A percentile compares a stretch with the other conserved stretches of the same genome.
phyloP scores from a whole-genome alignment of 2,888 invertebrate genomes.

The Oscheius sp. region DNA sequence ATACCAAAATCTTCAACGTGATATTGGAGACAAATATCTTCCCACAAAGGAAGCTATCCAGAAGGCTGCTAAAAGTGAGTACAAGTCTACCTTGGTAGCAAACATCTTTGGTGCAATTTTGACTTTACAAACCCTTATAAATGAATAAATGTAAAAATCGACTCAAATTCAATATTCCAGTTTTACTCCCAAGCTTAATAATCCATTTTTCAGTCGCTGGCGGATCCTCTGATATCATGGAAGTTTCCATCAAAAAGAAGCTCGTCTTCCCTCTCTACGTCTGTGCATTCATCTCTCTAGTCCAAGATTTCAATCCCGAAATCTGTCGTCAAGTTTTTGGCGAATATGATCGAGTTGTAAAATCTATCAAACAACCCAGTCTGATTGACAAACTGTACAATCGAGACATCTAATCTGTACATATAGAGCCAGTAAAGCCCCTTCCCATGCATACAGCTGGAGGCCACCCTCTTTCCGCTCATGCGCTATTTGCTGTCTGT shows the following conservation, averaged over 20 bases:
- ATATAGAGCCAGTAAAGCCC: too few relatives aligned
- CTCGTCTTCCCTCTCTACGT: constrained; percentile 5
- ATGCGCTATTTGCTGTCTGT: constrained; percentile 26
- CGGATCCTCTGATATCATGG: not conserved
- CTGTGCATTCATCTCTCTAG: not conserved
- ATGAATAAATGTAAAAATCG: too few relatives aligned
- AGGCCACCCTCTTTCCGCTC: not conserved
- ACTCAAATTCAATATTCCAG: too few relatives aligned
- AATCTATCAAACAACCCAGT: constrained; percentile 10
- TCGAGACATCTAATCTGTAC: constrained; percentile 2
- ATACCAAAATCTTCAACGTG: not conserved
- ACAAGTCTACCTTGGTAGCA: too few relatives aligned
- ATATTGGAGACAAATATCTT: not conserved
- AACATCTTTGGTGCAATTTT: too few relatives aligned
- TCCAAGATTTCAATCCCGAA: not conserved
- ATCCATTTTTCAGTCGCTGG: constrained; percentile 7
- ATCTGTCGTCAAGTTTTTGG: not conserved
- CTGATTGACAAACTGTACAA: constrained; percentile 17
- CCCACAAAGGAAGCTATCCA: not conserved
- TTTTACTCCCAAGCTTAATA: not conserved
- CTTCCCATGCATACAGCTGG: constrained; percentile 28
- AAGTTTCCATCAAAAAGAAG: not conserved
- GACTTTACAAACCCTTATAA: too few relatives aligned
- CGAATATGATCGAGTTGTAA: not conserved
- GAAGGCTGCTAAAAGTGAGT: constrained; percentile 1